These are phyloP conservation scores for Synergus itoensis DNA, from an alignment of 2,888 invertebrate genomes.

Conservation along the genomic window DNA sequence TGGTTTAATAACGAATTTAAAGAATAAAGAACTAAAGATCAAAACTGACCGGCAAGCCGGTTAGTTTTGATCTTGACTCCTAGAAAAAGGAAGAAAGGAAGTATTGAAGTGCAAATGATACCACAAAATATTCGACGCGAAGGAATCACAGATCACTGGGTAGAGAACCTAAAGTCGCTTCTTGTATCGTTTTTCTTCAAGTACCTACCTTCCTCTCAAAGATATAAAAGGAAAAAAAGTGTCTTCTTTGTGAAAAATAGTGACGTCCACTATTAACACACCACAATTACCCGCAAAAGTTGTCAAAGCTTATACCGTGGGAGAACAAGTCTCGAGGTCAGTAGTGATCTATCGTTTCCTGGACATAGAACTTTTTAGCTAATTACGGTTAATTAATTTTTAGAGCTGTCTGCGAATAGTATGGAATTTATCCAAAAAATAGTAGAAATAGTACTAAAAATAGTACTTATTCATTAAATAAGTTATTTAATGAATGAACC, in stretches of 20 bases:
- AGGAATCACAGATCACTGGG: constrained; percentile 62
- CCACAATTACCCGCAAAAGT: constrained; percentile 62
- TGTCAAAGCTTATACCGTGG: constrained; percentile 59
- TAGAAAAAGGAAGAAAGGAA: constrained; percentile 43
- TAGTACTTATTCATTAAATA: too few relatives aligned
- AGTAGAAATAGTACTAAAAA: too few relatives aligned
- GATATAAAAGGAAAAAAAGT: constrained; percentile 43
- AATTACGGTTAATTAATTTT: not conserved
- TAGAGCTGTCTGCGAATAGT: not conserved
- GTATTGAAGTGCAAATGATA: constrained; percentile 26
- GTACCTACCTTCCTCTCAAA: not conserved
- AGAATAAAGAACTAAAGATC: too few relatives aligned
- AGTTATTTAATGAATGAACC: too few relatives aligned
- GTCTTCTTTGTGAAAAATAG: constrained; percentile 1
- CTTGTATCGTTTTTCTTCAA: not conserved
- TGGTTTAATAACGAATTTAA: too few relatives aligned
- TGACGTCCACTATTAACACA: constrained; percentile 62
- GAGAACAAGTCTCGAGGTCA: constrained; percentile 55
- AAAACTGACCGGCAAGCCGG: not conserved
- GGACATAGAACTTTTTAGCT: not conserved
- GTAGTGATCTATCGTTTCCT: not conserved
- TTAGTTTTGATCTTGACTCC: not conserved
- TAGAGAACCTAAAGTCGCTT: constrained; percentile 47
- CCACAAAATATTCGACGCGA: constrained; percentile 25
- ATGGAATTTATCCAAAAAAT: not conserved